phyloP scores from a whole-genome alignment of 2,113 vertebrate species.

The Ictidomys tridecemlineatus region DNA sequence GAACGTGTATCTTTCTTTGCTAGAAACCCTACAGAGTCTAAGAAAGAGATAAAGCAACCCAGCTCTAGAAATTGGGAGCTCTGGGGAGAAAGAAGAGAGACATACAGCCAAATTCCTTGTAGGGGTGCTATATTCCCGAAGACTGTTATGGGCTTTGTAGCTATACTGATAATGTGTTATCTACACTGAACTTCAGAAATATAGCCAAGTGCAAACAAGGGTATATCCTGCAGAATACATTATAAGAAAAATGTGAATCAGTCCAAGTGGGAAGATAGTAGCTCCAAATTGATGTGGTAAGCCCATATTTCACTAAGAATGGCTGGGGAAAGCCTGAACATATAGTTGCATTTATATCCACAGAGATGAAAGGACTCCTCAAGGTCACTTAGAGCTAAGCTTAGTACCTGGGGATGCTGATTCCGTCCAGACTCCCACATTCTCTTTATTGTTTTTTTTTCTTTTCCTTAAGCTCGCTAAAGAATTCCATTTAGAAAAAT shows the following conservation, averaged over 20 bases:
- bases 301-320: neutral
- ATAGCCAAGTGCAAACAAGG: neutral
- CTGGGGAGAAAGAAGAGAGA: neutral
- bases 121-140: neutral
- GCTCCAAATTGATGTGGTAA: neutral
- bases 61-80: neutral
- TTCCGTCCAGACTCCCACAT: neutral
- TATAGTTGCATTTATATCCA: neutral
- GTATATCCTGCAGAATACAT: neutral
- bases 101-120: neutral
- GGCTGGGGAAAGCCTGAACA: neutral
- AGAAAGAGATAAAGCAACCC: neutral
- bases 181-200: neutral
- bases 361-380: neutral
- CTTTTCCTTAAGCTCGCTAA: conserved; percentile 11
- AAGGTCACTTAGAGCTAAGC: neutral
- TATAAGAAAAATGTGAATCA: neutral
- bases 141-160: neutral
- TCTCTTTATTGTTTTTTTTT: neutral
- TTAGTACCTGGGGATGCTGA: neutral
- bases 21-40: neutral
- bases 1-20: neutral
- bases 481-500: conserved; percentile 17
- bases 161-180: neutral
- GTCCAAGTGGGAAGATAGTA: neutral